A percentile compares a stretch with the other conserved stretches of the same genome.
These are phyloP conservation scores for Centropus unirufus DNA, from an alignment of 2,113 vertebrate genomes.

Conservation along the genomic window DNA sequence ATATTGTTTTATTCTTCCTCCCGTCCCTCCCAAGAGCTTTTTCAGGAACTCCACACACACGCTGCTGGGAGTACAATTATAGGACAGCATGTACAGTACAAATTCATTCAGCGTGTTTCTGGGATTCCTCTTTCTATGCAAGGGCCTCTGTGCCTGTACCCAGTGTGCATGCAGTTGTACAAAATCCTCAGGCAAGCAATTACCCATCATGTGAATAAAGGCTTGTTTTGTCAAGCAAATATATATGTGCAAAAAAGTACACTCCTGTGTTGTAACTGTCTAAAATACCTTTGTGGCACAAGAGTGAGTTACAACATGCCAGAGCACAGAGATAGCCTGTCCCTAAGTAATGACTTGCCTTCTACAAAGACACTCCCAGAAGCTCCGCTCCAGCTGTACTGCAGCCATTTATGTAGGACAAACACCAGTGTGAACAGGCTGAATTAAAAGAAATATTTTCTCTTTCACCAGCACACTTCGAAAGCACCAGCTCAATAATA, in stretches of 20 bases:
- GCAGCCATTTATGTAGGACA: not conserved
- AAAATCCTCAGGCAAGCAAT: not conserved
- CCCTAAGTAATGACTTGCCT: not conserved
- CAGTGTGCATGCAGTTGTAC: not conserved
- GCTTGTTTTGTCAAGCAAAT: constrained; percentile 11
- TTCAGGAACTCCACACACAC: not conserved
- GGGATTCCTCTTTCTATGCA: not conserved
- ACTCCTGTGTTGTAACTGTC: not conserved
- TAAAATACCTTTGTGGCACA: not conserved
- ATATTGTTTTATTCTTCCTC: constrained; percentile 26
- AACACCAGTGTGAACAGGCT: not conserved
- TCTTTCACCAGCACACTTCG: not conserved
- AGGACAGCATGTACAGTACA: not conserved
- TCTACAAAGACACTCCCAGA: not conserved
- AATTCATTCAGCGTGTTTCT: constrained; percentile 33
- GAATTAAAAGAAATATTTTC: not conserved
- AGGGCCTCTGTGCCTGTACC: not conserved
- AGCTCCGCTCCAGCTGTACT: not conserved
- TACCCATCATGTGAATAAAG: not conserved
- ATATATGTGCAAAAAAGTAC: not conserved
- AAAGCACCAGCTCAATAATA: not conserved
- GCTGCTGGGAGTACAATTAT: not conserved
- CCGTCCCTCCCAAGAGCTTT: constrained; percentile 1
- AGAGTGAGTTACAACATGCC: not conserved
- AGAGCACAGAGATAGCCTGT: not conserved